A percentile compares a stretch with the other conserved stretches of the same genome.
Evolutionary conservation across 2,113 vertebrate genomes (phyloP).

Genomic region (Hepsetus odoe): DNA sequence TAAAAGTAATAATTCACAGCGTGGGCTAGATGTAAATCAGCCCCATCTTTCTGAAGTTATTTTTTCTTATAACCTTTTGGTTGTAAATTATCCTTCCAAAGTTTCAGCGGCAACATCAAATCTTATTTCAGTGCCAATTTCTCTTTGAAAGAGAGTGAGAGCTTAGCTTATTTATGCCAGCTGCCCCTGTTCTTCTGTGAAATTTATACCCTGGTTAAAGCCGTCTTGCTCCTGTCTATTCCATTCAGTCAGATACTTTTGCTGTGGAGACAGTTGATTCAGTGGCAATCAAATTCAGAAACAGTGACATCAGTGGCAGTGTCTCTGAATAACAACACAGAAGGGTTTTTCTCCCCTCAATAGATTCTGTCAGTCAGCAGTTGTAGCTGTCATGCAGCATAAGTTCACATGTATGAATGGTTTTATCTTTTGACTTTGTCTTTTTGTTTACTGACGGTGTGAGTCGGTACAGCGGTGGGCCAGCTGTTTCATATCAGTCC

Average conservation of each 20-base stretch:
- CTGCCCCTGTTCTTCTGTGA: neutral
- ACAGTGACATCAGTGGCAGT: neutral
- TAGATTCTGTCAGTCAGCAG: neutral
- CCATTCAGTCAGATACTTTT: neutral
- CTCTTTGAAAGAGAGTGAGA: neutral
- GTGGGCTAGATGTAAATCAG: too few relatives aligned
- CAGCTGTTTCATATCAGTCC: slow-evolving; percentile 11
- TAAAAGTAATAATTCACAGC: too few relatives aligned
- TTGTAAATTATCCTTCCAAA: too few relatives aligned
- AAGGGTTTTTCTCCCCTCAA: neutral
- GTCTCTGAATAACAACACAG: slow-evolving; percentile 2
- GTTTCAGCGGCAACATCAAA: neutral
- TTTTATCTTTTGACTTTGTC: neutral
- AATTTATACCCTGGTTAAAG: neutral
- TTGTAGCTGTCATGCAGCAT: neutral
- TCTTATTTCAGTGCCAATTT: neutral
- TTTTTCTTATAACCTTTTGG: too few relatives aligned
- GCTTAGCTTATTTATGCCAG: too few relatives aligned
- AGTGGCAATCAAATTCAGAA: neutral
- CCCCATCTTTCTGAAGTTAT: too few relatives aligned
- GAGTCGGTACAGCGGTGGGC: neutral
- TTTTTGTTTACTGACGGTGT: neutral
- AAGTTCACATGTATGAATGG: neutral
- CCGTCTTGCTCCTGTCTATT: neutral
- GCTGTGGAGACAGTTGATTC: neutral